A percentile compares a stretch with the other conserved stretches of the same genome.
phyloP scores from a whole-genome alignment of 2,888 invertebrate genomes.

The Luffia ferchaultella region DNA sequence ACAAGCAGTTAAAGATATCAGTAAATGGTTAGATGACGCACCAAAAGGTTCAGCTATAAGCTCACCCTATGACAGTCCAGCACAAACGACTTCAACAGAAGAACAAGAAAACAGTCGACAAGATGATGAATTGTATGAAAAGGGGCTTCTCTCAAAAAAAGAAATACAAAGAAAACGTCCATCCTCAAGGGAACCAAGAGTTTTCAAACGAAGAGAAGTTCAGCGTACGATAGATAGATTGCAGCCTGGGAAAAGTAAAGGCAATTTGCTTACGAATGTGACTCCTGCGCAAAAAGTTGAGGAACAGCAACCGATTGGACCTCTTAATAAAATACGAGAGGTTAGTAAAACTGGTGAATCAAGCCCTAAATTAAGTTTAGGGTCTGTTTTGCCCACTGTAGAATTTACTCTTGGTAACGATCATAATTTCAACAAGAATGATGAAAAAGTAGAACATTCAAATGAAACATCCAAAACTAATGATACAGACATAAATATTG shows the following conservation, averaged over 20 bases:
- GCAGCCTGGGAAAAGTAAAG: constrained; percentile 89
- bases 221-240: constrained; percentile 85
- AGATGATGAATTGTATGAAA: constrained; percentile 50
- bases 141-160: constrained; percentile 44
- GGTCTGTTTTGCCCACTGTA: constrained; percentile 81
- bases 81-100: constrained; percentile 70
- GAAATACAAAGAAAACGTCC: constrained; percentile 53
- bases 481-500: constrained; percentile 15
- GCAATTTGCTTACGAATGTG: constrained; percentile 79
- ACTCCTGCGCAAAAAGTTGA: constrained; percentile 65
- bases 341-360: constrained; percentile 70
- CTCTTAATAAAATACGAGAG: constrained; percentile 66
- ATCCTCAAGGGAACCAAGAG: constrained; percentile 46
- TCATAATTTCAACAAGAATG: constrained; percentile 64
- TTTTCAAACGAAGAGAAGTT: constrained; percentile 70
- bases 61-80: constrained; percentile 82
- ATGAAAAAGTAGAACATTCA: constrained; percentile 15
- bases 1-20: constrained; percentile 85
- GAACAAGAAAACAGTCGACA: constrained; percentile 60
- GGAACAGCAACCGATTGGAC: constrained; percentile 62
- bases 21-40: constrained; percentile 88
- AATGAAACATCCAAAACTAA: constrained; percentile 15
- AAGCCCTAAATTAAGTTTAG: constrained; percentile 84
- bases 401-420: constrained; percentile 72
- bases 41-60: constrained; percentile 79